Conservation (phyloP, 1,140 invertebrate species). For the Bombus fervidus region DNA sequence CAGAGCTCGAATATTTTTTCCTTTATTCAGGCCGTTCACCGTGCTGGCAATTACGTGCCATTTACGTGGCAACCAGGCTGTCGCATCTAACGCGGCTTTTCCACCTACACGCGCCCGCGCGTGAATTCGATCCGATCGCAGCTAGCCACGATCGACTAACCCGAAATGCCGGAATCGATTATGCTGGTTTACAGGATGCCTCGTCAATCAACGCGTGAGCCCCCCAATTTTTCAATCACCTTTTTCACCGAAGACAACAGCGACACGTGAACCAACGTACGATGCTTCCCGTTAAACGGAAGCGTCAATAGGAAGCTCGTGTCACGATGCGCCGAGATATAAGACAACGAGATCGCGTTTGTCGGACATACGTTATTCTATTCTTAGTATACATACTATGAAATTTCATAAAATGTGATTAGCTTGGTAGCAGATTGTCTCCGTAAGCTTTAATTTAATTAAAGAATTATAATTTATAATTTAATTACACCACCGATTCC, state of each 20-base stretch:
- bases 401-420: too few relatives aligned
- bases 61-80: conserved; percentile 49
- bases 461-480: too few relatives aligned
- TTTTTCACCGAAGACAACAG: not conserved
- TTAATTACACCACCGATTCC: too few relatives aligned
- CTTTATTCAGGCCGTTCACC: conserved; percentile 28
- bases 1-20: conserved; percentile 35
- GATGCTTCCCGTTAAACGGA: too few relatives aligned
- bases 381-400: too few relatives aligned
- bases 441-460: not conserved
- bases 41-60: conserved; percentile 57
- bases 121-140: conserved; percentile 30
- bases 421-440: not conserved
- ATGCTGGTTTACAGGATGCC: conserved; percentile 20
- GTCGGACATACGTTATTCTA: too few relatives aligned
- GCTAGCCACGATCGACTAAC: conserved; percentile 18
- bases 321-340: not conserved
- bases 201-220: not conserved
- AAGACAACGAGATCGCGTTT: too few relatives aligned
- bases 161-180: conserved; percentile 22
- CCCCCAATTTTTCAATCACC: not conserved
- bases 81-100: conserved; percentile 31
- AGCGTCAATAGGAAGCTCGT: not conserved
- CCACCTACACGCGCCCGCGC: not conserved
- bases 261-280: not conserved